Evolutionary conservation across 1,140 invertebrate species (phyloP).

Genomic region (Ridgeia piscesae): DNA sequence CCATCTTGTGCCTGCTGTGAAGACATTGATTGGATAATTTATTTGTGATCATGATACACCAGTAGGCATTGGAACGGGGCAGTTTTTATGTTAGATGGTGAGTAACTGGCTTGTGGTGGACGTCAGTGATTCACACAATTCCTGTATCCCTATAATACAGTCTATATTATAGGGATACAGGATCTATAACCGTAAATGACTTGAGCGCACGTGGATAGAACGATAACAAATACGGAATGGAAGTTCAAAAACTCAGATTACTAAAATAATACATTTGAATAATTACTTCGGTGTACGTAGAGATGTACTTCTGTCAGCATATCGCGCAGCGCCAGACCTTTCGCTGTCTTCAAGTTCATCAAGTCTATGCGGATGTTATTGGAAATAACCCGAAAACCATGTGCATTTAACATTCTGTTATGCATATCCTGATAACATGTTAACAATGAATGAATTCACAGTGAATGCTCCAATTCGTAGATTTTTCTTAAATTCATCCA

Average conservation of each 20-base stretch:
- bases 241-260: not conserved
- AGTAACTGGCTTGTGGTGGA: too few species aligned
- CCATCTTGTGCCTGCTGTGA: too few species aligned
- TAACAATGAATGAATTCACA: not conserved
- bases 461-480: not conserved
- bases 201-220: too few species aligned
- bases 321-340: conserved; percentile 86
- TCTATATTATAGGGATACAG: too few species aligned
- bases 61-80: too few species aligned
- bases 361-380: conserved; percentile 63
- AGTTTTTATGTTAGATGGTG: too few species aligned
- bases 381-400: not conserved
- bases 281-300: conserved; percentile 79
- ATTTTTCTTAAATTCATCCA: not conserved
- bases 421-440: not conserved
- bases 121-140: too few species aligned
- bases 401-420: not conserved
- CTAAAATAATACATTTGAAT: not conserved
- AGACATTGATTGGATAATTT: too few species aligned
- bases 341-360: conserved; percentile 79
- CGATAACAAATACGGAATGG: not conserved
- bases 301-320: conserved; percentile 86
- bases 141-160: too few species aligned
- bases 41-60: too few species aligned
- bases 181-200: too few species aligned